Evolutionary conservation across 2,113 vertebrate species (phyloP).

Genomic region (Nerophis lumbriciformis): DNA sequence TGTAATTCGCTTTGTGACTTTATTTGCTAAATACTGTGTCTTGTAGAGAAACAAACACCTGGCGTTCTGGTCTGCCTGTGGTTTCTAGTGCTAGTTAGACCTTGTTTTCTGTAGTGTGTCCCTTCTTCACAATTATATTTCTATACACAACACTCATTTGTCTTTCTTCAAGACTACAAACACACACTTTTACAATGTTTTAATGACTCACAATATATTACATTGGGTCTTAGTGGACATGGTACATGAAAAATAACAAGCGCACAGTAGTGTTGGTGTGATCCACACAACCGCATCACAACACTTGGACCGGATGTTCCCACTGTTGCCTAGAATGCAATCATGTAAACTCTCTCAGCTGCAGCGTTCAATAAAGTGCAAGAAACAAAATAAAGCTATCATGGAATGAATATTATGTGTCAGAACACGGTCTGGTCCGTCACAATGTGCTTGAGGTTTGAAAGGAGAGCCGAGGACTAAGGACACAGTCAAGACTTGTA

Average conservation of each 20-base stretch:
- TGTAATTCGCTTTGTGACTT: too few species aligned
- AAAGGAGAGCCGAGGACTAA: slow-evolving; percentile 54
- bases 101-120: neutral
- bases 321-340: neutral
- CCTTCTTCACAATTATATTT: slow-evolving; percentile 19
- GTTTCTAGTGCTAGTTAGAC: neutral
- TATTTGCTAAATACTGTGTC: too few species aligned
- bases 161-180: neutral
- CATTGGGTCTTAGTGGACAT: slow-evolving; percentile 42
- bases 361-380: slow-evolving; percentile 67
- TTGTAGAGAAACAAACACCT: neutral
- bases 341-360: neutral
- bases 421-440: slow-evolving; percentile 8
- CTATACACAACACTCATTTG: slow-evolving; percentile 3
- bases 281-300: slow-evolving; percentile 16
- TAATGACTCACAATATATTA: slow-evolving; percentile 72
- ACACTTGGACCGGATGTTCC: neutral
- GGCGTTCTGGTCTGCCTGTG: neutral
- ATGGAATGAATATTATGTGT: slow-evolving; percentile 36
- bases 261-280: slow-evolving; percentile 20
- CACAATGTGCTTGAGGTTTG: slow-evolving; percentile 21
- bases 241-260: slow-evolving; percentile 46
- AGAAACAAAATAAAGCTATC: slow-evolving; percentile 59
- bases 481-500: neutral
- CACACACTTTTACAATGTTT: slow-evolving; percentile 46